Percentiles rank a stretch among this genome's conserved stretches.
phyloP scores from a whole-genome alignment of 2,797 vertebrate species.

The Micrastur ruficollis region DNA sequence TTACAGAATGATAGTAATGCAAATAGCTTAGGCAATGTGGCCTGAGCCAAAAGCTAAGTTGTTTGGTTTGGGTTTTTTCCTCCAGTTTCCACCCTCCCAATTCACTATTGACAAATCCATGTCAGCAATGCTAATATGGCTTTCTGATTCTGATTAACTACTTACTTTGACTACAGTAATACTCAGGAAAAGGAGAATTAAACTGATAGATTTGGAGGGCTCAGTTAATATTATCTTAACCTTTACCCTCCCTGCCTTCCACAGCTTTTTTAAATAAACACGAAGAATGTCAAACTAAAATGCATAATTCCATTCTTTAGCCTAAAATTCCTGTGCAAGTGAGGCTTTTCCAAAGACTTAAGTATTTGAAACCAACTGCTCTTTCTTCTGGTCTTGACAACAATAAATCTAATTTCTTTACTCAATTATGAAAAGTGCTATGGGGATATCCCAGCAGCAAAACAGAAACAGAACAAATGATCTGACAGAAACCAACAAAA shows the following conservation, averaged over 20 bases:
- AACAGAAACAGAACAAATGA: neutral
- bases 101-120: neutral
- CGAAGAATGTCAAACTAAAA: constrained; percentile 48
- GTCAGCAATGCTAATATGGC: neutral
- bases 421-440: neutral
- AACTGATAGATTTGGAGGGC: constrained; percentile 45
- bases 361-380: neutral
- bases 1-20: neutral
- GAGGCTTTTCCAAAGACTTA: neutral
- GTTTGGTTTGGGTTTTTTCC: neutral
- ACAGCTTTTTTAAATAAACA: constrained; percentile 62
- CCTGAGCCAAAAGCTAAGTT: neutral
- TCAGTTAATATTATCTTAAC: constrained; percentile 67
- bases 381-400: neutral
- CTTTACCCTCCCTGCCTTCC: constrained; percentile 46
- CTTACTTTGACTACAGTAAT: constrained; percentile 23
- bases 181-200: constrained; percentile 1
- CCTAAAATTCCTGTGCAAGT: neutral
- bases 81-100: neutral
- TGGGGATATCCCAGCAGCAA: neutral
- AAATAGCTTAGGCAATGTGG: neutral
- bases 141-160: constrained; percentile 42
- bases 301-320: neutral
- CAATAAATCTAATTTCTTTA: neutral
- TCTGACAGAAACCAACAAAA: neutral